Evolutionary conservation across 2,113 vertebrate species (phyloP), one percentile per base, ranked within the genome.

Genomic region (Dolichotis patagonum): DNA sequence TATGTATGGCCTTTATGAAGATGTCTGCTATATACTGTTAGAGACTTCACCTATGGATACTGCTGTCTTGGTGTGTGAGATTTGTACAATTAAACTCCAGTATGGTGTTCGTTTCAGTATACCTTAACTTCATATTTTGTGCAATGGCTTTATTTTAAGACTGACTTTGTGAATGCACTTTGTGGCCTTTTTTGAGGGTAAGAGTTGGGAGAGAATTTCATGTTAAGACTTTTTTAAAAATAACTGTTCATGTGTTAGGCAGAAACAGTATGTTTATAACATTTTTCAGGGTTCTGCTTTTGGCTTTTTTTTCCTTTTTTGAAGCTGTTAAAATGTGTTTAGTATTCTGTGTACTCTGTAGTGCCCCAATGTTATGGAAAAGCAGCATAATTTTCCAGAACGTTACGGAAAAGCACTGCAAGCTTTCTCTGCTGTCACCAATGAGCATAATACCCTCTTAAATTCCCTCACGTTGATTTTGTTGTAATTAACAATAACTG

Each of bases 151-250:
- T 98, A 96, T 96, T 97, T 98, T 98, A 98, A 98, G 95, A 98
- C 98, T 98, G 96, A 98, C 85, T 98, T 98, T 98, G 19, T 95
- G 81, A 85, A 99, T 98, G 99, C 99, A 99, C 99, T 99, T 99
- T 99, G 98, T 99, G 98, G 98, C 99, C 98, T 99, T 98, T 97
- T 97, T 80, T 67, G 97, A 30, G 32, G 26, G n/a, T 7, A 30
- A 52, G 54, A 87, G 26, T 54, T 71, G 95, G 77, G 43, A 93
- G 77, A 91, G 85, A 95, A 98, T 98, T 97, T 94, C 82, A 80
- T 91, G 58, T 94, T 98, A 77, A 65, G 52, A 60, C 49, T 92
- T 83, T 12, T 1, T 13, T 46, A 71, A 77, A 10, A 85, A 88
- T 17, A 22, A 60, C 73, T 96, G 77, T 73, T 97, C 85, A 58